phyloP scores from a whole-genome alignment of 1,140 invertebrate genomes.

The Drosophila ercepeae region DNA sequence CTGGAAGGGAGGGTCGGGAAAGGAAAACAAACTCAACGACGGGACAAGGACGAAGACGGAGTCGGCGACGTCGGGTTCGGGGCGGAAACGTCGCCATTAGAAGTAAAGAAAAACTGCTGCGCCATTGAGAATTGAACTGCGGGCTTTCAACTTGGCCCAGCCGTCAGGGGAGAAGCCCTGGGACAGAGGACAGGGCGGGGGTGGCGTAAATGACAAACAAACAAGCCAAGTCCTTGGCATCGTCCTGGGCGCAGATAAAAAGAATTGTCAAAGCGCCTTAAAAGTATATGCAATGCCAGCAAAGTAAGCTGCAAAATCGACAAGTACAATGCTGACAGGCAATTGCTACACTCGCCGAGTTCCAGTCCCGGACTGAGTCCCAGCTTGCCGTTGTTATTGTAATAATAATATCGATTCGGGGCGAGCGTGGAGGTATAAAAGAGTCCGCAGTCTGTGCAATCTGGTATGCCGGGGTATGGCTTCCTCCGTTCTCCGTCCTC shows the following conservation, averaged over 20 bases:
- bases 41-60: not conserved
- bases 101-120: conserved; percentile 77
- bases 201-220: conserved; percentile 79
- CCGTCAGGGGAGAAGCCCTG: conserved; percentile 1
- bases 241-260: conserved; percentile 79
- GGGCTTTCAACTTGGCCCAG: conserved; percentile 67
- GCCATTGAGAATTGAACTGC: conserved; percentile 80
- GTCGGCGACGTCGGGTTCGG: conserved; percentile 33
- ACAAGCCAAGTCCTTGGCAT: conserved; percentile 71
- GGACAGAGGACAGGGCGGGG: conserved; percentile 1
- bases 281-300: conserved; percentile 82
- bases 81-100: conserved; percentile 81
- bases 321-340: conserved; percentile 83
- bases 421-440: conserved; percentile 64
- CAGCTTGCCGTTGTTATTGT: conserved; percentile 57
- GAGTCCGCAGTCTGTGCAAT: conserved; percentile 42
- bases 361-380: conserved; percentile 12
- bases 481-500: conserved; percentile 16
- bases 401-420: conserved; percentile 83
- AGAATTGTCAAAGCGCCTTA: conserved; percentile 82
- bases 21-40: conserved; percentile 33
- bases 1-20: not conserved
- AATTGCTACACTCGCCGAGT: conserved; percentile 66
- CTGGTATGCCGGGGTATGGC: conserved; percentile 29
- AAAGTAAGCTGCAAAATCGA: conserved; percentile 82